Percentiles rank a stretch among this genome's conserved stretches.
Conservation (phyloP, 2,797 vertebrate genomes). For the Megalops cyprinoides region DNA sequence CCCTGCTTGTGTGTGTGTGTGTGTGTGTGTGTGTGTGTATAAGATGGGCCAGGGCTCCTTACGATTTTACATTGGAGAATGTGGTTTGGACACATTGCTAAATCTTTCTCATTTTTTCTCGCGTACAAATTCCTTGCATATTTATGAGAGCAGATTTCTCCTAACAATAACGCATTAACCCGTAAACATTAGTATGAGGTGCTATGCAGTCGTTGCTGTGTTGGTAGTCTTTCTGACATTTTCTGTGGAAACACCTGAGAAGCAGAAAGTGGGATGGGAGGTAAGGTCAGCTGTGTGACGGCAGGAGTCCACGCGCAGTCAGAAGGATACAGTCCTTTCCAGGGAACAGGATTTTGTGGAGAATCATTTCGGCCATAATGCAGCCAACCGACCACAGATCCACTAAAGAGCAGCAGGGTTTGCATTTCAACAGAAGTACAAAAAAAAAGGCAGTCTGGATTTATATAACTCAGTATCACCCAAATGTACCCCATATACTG, state of each 20-base stretch:
- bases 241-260: too few species aligned
- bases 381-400: conserved; percentile 89
- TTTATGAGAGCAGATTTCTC: not conserved
- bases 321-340: conserved; percentile 87
- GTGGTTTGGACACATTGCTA: conserved; percentile 44
- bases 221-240: too few species aligned
- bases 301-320: not conserved
- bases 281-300: not conserved
- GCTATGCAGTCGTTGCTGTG: too few species aligned
- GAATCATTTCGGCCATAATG: conserved; percentile 89
- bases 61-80: conserved; percentile 44
- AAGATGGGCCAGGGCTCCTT: conserved; percentile 39
- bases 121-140: conserved; percentile 29
- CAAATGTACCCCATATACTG: not conserved
- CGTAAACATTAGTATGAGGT: too few species aligned
- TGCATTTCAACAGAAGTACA: conserved; percentile 43
- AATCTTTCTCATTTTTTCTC: conserved; percentile 37
- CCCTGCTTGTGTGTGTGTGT: conserved; percentile 48
- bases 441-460: not conserved
- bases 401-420: conserved; percentile 79
- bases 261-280: too few species aligned
- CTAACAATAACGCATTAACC: not conserved
- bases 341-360: conserved; percentile 87
- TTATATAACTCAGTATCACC: not conserved
- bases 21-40: conserved; percentile 31